phyloP scores from a whole-genome alignment of 2,797 vertebrate species.

The Columba guinea region DNA sequence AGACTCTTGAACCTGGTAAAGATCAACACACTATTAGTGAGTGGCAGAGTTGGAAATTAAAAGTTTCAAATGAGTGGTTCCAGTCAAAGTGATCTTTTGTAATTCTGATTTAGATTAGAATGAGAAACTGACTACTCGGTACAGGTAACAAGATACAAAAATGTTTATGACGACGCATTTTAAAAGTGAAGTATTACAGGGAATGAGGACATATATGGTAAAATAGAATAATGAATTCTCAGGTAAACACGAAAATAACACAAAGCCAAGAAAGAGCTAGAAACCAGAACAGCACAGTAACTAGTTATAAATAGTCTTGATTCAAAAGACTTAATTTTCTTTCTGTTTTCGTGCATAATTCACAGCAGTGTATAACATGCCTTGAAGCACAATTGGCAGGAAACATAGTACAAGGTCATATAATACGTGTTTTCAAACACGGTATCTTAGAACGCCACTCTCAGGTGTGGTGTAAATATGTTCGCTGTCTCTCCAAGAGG shows the following conservation, averaged over 20 bases:
- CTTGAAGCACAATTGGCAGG: slow-evolving; percentile 3
- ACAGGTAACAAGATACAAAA: background rate
- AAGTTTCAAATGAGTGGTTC: background rate
- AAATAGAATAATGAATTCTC: background rate
- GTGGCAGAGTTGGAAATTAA: background rate
- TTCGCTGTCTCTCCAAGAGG: background rate
- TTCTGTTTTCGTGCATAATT: background rate
- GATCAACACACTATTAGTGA: background rate
- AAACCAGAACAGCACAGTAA: background rate
- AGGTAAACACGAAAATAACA: background rate
- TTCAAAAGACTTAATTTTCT: background rate
- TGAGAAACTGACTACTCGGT: background rate
- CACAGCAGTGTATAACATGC: background rate
- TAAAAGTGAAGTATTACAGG: background rate
- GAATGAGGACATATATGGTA: background rate
- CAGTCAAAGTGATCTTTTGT: background rate
- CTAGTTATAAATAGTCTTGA: background rate
- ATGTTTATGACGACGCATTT: background rate
- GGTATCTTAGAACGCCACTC: background rate
- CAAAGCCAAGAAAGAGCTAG: background rate
- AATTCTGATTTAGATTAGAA: background rate
- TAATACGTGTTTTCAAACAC: background rate
- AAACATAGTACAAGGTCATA: background rate
- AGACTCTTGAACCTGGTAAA: background rate
- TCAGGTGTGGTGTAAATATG: background rate